These are phyloP conservation scores for Callospermophilus lateralis DNA, from an alignment of 2,113 vertebrate species.

Conservation along the genomic window DNA sequence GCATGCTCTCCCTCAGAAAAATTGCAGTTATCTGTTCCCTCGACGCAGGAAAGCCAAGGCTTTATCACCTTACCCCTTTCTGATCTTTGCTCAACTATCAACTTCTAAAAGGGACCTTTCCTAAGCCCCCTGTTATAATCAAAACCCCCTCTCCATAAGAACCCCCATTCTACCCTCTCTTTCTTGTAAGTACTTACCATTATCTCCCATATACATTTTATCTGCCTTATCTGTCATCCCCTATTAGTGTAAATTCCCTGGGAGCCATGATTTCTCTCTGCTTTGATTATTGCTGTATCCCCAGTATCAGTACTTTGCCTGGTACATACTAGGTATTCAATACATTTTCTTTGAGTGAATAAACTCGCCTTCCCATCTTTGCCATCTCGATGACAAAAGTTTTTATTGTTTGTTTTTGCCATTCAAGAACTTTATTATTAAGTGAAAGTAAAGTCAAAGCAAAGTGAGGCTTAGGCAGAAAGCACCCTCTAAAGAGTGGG, in stretches of 20 bases:
- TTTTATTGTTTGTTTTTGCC: too few relatives aligned
- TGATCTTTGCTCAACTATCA: too few relatives aligned
- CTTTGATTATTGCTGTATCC: neutral
- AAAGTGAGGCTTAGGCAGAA: too few relatives aligned
- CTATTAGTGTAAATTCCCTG: neutral
- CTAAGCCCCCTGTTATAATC: neutral
- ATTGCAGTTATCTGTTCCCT: neutral
- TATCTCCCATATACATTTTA: neutral
- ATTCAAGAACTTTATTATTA: too few relatives aligned
- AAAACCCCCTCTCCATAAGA: neutral
- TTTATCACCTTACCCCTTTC: neutral
- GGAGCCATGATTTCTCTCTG: neutral
- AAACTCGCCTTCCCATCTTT: neutral
- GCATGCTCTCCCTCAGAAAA: neutral
- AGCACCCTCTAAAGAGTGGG: too few relatives aligned
- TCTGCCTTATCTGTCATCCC: neutral
- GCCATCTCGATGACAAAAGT: neutral
- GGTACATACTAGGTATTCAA: neutral
- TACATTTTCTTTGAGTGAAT: neutral
- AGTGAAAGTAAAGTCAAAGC: too few relatives aligned
- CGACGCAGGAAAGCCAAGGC: neutral
- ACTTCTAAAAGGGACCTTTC: neutral
- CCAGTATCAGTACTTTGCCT: neutral
- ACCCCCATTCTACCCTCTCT: neutral
- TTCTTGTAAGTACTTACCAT: neutral